phyloP scores from a whole-genome alignment of 2,113 vertebrate species.

The Anarhynchus alexandrinus region DNA sequence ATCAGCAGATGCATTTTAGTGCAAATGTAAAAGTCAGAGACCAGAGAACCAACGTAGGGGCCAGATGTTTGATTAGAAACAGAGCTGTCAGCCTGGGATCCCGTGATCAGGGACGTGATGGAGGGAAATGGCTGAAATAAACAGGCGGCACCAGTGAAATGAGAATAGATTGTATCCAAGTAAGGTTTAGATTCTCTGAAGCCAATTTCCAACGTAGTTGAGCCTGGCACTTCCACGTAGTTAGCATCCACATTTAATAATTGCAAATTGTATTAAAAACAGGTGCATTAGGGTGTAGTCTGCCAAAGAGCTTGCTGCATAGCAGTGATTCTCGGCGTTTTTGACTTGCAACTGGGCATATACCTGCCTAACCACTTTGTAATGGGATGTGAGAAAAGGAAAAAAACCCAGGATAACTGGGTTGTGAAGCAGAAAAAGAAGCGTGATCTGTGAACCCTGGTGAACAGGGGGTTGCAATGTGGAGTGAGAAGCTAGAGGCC shows the following conservation, averaged over 20 bases:
- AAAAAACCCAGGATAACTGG: neutral
- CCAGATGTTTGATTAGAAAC: neutral
- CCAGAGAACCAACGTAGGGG: neutral
- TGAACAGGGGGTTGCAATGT: neutral
- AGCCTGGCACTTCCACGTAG: neutral
- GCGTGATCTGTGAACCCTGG: rapidly evolving
- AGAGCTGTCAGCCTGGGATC: neutral
- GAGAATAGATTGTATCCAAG: neutral
- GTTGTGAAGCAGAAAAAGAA: neutral
- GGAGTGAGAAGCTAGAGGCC: neutral
- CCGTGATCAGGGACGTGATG: rapidly evolving
- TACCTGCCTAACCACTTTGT: neutral
- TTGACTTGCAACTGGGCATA: neutral
- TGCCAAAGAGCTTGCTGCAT: neutral
- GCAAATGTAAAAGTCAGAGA: neutral
- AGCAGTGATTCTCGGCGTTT: neutral
- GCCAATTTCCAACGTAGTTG: neutral
- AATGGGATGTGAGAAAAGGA: neutral
- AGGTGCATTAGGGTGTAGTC: neutral
- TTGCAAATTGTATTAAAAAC: neutral
- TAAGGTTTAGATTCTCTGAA: neutral
- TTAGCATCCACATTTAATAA: neutral
- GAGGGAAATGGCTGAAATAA: neutral
- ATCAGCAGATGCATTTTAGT: neutral
- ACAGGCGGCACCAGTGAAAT: neutral